Evolutionary conservation across 2,888 invertebrate species (phyloP).

Genomic region (Euplexia lucipara): DNA sequence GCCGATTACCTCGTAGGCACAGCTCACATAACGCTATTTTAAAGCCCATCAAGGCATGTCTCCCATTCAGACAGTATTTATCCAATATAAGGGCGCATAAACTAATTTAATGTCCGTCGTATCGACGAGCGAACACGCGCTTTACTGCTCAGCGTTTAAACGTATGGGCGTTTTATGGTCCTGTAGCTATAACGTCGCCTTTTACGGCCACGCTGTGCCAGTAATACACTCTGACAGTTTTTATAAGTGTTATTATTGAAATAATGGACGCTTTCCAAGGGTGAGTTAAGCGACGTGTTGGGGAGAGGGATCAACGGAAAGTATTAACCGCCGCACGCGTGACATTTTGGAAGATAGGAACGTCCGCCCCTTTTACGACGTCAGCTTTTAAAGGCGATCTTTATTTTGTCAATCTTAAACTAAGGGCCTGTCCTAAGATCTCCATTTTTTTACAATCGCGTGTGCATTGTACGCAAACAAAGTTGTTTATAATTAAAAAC

Average conservation of each 20-base stretch:
- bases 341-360: slow-evolving; percentile 9
- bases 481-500: too few relatives aligned
- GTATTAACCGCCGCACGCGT: neutral
- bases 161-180: slow-evolving; percentile 75
- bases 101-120: slow-evolving; percentile 72
- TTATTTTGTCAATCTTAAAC: neutral
- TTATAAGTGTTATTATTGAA: slow-evolving; percentile 63
- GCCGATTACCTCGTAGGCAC: slow-evolving; percentile 21
- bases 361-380: slow-evolving; percentile 6
- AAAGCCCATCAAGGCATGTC: slow-evolving; percentile 56
- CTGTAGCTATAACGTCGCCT: slow-evolving; percentile 60
- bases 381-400: neutral
- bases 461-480: too few relatives aligned
- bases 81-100: slow-evolving; percentile 64
- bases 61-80: slow-evolving; percentile 61
- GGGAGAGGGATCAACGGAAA: slow-evolving; percentile 12
- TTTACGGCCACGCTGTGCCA: slow-evolving; percentile 64
- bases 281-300: slow-evolving; percentile 3
- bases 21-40: slow-evolving; percentile 42
- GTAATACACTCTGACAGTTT: slow-evolving; percentile 62
- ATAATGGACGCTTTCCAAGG: slow-evolving; percentile 47
- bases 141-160: slow-evolving; percentile 75
- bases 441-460: too few relatives aligned
- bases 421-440: too few relatives aligned
- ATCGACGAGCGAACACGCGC: slow-evolving; percentile 63